phyloP scores from a whole-genome alignment of 2,888 invertebrate genomes.

The Thera britannica region DNA sequence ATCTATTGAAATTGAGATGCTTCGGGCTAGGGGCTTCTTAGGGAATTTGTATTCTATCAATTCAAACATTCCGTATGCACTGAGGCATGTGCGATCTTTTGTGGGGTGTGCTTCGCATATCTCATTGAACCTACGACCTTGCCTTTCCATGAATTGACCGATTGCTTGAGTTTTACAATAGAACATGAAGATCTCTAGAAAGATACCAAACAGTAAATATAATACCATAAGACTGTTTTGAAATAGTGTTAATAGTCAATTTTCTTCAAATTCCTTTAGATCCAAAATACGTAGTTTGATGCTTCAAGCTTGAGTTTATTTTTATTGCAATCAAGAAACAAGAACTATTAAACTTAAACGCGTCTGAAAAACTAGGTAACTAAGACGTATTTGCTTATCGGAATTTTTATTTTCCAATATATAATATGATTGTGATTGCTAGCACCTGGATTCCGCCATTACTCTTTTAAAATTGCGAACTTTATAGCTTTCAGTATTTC shows the following conservation, averaged over 20 bases:
- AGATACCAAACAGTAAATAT: neutral
- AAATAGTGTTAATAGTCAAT: too few species aligned
- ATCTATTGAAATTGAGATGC: constrained; percentile 22
- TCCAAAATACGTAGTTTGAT: neutral
- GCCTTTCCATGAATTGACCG: constrained; percentile 29
- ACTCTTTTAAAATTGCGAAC: constrained; percentile 74
- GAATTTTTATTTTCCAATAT: constrained; percentile 67
- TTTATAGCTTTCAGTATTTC: constrained; percentile 71
- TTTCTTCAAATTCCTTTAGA: too few species aligned
- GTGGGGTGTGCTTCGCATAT: constrained; percentile 71
- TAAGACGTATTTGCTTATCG: constrained; percentile 53
- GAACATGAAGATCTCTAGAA: neutral
- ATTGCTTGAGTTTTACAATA: constrained; percentile 1
- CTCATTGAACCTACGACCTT: constrained; percentile 56
- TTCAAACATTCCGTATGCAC: constrained; percentile 75
- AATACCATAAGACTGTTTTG: too few species aligned
- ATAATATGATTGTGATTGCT: constrained; percentile 63
- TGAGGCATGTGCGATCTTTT: constrained; percentile 66
- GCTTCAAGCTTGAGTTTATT: neutral
- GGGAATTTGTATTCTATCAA: constrained; percentile 73
- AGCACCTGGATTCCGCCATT: constrained; percentile 71
- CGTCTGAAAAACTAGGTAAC: constrained; percentile 22
- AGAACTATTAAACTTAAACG: constrained; percentile 1
- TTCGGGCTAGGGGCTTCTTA: constrained; percentile 13
- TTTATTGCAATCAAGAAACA: neutral